phyloP scores from a whole-genome alignment of 2,113 vertebrate species.

The Coregonus clupeaformis region DNA sequence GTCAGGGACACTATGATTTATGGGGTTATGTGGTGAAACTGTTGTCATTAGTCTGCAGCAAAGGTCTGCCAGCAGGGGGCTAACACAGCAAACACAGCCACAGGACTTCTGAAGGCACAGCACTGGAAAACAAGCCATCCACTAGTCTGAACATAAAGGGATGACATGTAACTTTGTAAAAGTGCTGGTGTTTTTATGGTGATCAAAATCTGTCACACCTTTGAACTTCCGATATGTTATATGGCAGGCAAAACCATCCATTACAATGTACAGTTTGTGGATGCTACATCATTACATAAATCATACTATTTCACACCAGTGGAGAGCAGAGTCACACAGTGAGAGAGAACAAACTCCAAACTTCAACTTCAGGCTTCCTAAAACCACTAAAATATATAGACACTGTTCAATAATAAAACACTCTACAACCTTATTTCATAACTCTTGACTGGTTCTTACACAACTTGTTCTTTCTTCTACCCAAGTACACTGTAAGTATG shows the following conservation, averaged over 20 bases:
- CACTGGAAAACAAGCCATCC: slow-evolving; percentile 44
- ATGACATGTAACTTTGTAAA: not conserved
- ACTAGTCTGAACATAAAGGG: slow-evolving; percentile 5
- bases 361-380: not conserved
- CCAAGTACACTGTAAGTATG: not conserved
- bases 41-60: slow-evolving; percentile 60
- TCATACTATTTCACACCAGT: slow-evolving; percentile 18
- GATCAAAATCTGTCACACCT: too few relatives aligned
- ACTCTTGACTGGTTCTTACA: not conserved
- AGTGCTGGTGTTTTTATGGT: not conserved
- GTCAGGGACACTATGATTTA: slow-evolving; percentile 40
- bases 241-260: too few relatives aligned
- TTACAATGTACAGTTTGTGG: not conserved
- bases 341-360: not conserved
- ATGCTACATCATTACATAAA: not conserved
- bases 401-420: not conserved
- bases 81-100: slow-evolving; percentile 58
- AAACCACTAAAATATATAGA: not conserved
- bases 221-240: too few relatives aligned
- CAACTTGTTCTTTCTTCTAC: not conserved
- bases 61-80: slow-evolving; percentile 63
- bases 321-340: slow-evolving; percentile 43
- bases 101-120: slow-evolving; percentile 51
- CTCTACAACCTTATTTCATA: not conserved
- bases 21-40: slow-evolving; percentile 20